Conservation (phyloP, 2,888 invertebrate genomes). For the Orthonychiurus folsomi region DNA sequence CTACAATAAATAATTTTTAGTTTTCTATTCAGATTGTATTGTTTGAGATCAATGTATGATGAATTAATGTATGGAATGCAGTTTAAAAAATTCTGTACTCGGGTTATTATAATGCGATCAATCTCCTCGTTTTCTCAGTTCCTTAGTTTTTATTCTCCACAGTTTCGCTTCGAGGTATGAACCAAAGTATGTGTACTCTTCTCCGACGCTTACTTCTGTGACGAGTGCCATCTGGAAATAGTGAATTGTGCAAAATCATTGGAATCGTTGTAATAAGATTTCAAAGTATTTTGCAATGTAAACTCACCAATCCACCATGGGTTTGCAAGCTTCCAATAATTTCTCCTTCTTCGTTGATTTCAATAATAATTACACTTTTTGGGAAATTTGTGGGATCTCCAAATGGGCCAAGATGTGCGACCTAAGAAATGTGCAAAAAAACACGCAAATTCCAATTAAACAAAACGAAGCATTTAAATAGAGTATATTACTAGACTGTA, state of each 20-base stretch:
- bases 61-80: no score
- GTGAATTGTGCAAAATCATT: not conserved
- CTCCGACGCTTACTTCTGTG: constrained; percentile 24
- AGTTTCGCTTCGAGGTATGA: constrained; percentile 21
- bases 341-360: constrained; percentile 62
- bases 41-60: no score
- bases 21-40: no score
- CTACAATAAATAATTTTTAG: no score
- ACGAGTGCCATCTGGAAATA: constrained; percentile 21
- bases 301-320: constrained; percentile 39
- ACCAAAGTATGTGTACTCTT: constrained; percentile 30
- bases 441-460: not conserved
- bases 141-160: constrained; percentile 32
- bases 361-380: constrained; percentile 52
- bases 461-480: not conserved
- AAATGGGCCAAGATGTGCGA: constrained; percentile 9
- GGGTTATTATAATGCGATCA: no score
- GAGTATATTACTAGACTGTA: not conserved
- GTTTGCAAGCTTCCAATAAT: constrained; percentile 59
- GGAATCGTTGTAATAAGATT: not conserved
- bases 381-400: not conserved
- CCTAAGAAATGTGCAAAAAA: not conserved
- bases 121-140: constrained; percentile 6
- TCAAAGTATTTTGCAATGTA: not conserved
- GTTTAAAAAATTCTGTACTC: no score